Percentiles rank a stretch among this genome's conserved stretches.
Evolutionary conservation across 2,113 vertebrate species (phyloP).

Genomic region (Prinia subflava): DNA sequence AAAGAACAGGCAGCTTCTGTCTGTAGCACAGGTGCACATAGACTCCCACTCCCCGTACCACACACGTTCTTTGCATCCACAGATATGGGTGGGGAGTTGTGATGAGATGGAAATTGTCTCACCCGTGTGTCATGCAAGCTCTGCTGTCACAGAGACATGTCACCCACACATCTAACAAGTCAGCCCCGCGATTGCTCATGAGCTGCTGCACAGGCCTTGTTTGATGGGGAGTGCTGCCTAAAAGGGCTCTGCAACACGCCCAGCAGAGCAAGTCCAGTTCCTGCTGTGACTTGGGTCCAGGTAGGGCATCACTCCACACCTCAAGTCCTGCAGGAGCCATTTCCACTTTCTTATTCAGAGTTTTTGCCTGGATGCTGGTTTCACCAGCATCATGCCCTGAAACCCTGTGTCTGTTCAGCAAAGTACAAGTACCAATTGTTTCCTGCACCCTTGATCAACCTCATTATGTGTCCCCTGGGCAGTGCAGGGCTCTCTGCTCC

Average conservation of each 20-base stretch:
- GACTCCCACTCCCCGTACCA: slow-evolving; percentile 54
- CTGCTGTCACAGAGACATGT: slow-evolving; percentile 48
- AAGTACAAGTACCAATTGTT: neutral
- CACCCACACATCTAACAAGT: slow-evolving; percentile 50
- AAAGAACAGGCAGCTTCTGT: slow-evolving; percentile 42
- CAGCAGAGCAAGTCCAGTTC: neutral
- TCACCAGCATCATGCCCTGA: neutral
- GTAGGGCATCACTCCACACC: neutral
- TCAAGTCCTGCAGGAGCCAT: neutral
- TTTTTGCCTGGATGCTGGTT: neutral
- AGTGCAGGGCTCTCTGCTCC: neutral
- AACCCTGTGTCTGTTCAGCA: neutral
- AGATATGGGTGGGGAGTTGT: slow-evolving; percentile 24
- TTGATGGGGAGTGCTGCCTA: neutral
- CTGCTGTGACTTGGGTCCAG: neutral
- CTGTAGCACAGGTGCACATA: slow-evolving; percentile 23
- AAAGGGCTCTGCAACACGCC: neutral
- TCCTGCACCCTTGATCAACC: neutral
- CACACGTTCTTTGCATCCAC: slow-evolving; percentile 42
- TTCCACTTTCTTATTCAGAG: neutral
- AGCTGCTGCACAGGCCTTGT: neutral
- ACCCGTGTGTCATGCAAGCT: slow-evolving; percentile 50
- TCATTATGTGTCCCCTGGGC: neutral
- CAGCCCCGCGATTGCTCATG: slow-evolving; percentile 20
- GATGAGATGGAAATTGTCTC: slow-evolving; percentile 64